Conservation (phyloP, 1,140 invertebrate species). For the Drosophila miranda region DNA sequence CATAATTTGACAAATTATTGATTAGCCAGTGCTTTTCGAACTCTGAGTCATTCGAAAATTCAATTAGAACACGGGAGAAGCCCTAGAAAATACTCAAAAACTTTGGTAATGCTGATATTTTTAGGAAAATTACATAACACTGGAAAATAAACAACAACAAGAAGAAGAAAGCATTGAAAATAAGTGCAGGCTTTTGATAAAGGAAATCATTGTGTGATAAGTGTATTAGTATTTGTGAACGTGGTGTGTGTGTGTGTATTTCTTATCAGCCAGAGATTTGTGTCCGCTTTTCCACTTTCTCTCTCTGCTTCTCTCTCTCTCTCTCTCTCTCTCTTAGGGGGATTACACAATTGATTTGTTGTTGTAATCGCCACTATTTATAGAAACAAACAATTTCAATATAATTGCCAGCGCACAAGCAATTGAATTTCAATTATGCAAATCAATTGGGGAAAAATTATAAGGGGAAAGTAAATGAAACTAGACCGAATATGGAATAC, state of each 20-base stretch:
- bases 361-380: constrained; percentile 49
- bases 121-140: constrained; percentile 45
- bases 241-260: background rate
- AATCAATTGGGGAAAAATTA: constrained; percentile 29
- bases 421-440: constrained; percentile 61
- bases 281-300: constrained; percentile 12
- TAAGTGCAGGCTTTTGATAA: constrained; percentile 30
- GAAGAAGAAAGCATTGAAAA: background rate
- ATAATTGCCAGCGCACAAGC: constrained; percentile 52
- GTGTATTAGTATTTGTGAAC: constrained; percentile 4
- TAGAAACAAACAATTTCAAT: constrained; percentile 67
- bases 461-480: background rate
- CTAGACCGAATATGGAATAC: constrained; percentile 1
- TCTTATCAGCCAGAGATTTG: constrained; percentile 36
- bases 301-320: background rate
- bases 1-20: constrained; percentile 41
- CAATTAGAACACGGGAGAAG: constrained; percentile 41
- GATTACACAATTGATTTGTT: constrained; percentile 51
- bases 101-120: constrained; percentile 17
- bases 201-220: constrained; percentile 38
- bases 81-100: constrained; percentile 38
- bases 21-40: constrained; percentile 32
- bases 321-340: constrained; percentile 4
- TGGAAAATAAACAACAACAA: constrained; percentile 43
- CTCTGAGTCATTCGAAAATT: constrained; percentile 36